A percentile compares a stretch with the other conserved stretches of the same genome.
These are phyloP conservation scores for Yponomeuta cagnagella DNA, from an alignment of 2,888 invertebrate species.

Conservation along the genomic window DNA sequence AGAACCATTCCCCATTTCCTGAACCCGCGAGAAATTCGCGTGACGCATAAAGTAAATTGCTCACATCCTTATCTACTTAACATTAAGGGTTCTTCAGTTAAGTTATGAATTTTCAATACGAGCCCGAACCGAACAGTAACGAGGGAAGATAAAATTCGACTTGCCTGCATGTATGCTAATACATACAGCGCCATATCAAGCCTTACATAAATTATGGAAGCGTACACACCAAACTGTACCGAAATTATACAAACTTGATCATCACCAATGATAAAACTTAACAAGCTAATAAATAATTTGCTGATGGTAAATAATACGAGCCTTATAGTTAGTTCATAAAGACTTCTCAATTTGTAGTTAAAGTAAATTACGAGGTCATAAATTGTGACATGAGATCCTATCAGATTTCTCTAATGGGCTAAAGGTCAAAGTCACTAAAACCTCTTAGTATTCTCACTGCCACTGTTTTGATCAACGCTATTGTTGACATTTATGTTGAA, in stretches of 20 bases:
- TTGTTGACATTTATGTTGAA: too few relatives aligned
- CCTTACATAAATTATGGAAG: constrained; percentile 10
- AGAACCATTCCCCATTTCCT: constrained; percentile 34
- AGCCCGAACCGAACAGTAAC: constrained; percentile 35
- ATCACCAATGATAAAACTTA: constrained; percentile 4
- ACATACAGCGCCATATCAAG: constrained; percentile 26
- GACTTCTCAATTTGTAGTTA: neutral
- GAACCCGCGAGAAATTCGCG: constrained; percentile 15
- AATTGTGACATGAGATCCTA: constrained; percentile 8
- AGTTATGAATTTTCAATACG: constrained; percentile 53
- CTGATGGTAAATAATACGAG: neutral
- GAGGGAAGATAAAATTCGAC: constrained; percentile 29
- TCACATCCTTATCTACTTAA: constrained; percentile 44
- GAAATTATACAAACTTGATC: neutral
- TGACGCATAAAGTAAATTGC: constrained; percentile 45
- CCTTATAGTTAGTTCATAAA: constrained; percentile 3
- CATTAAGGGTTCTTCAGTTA: constrained; percentile 28
- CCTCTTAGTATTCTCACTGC: neutral
- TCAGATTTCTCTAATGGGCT: constrained; percentile 10
- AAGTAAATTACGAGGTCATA: constrained; percentile 10
- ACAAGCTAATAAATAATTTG: constrained; percentile 13
- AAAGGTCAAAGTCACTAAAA: constrained; percentile 1
- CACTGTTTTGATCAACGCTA: too few relatives aligned
- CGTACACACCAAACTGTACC: neutral
- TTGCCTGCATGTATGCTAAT: constrained; percentile 29